Percentiles rank a stretch among this genome's conserved stretches.
These are phyloP conservation scores for Rhinoderma darwinii DNA, from an alignment of 2,113 vertebrate genomes.

Conservation along the genomic window DNA sequence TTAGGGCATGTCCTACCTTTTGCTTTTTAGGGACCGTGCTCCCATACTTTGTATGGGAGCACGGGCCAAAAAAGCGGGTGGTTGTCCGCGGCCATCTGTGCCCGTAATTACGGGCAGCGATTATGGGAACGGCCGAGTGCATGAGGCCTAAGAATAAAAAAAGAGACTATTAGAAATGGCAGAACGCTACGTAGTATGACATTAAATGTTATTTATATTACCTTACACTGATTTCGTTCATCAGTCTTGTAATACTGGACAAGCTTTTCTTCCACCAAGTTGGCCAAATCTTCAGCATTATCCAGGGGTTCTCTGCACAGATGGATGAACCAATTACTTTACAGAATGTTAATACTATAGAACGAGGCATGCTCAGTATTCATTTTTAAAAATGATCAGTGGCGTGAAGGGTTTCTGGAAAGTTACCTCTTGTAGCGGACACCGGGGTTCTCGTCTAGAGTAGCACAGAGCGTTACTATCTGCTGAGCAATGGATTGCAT, in stretches of 20 bases:
- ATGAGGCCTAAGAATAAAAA: too few relatives aligned
- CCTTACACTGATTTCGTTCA: slow-evolving; percentile 86
- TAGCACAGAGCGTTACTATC: slow-evolving; percentile 92
- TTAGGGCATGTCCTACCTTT: too few relatives aligned
- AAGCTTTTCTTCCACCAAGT: slow-evolving; percentile 88
- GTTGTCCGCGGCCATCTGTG: too few relatives aligned
- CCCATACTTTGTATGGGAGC: too few relatives aligned
- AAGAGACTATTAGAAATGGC: too few relatives aligned
- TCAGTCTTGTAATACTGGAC: slow-evolving; percentile 85
- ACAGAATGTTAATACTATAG: not conserved
- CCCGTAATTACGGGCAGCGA: too few relatives aligned
- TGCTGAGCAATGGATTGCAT: slow-evolving; percentile 88
- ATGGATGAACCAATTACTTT: not conserved
- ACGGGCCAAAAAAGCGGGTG: too few relatives aligned
- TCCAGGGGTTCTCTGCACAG: slow-evolving; percentile 77
- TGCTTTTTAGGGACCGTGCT: too few relatives aligned
- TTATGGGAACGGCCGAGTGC: too few relatives aligned
- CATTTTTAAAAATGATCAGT: not conserved
- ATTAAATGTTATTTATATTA: slow-evolving; percentile 64
- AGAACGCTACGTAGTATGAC: too few relatives aligned
- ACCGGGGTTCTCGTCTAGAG: slow-evolving; percentile 92
- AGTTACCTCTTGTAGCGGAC: slow-evolving; percentile 88
- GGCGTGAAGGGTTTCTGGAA: not conserved
- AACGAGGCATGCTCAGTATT: not conserved
- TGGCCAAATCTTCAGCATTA: slow-evolving; percentile 84